Conservation (phyloP, 2,797 vertebrate species). For the Erpetoichthys calabaricus region DNA sequence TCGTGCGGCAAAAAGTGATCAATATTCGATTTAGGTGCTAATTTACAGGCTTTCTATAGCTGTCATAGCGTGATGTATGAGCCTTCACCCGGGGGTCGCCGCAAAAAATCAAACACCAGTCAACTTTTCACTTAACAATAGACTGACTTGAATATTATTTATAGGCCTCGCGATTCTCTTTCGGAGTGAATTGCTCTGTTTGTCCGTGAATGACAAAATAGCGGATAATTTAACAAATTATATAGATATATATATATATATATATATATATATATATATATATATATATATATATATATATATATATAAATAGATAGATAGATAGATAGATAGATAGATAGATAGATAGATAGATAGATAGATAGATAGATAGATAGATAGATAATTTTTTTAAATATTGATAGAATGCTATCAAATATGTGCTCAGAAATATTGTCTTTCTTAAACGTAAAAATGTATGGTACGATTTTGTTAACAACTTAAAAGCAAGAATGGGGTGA, state of each 20-base stretch:
- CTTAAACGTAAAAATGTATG: too few relatives aligned
- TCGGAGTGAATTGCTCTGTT: constrained; percentile 61
- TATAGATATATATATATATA: not conserved
- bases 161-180: constrained; percentile 65
- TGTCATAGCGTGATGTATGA: constrained; percentile 97
- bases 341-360: too few relatives aligned
- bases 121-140: constrained; percentile 80
- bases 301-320: too few relatives aligned
- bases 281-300: too few relatives aligned
- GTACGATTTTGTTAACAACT: too few relatives aligned
- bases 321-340: too few relatives aligned
- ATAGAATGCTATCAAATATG: too few relatives aligned
- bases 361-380: too few relatives aligned
- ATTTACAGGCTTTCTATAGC: constrained; percentile 96
- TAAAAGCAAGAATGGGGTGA: too few relatives aligned
- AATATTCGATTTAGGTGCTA: constrained; percentile 99
- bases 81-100: constrained; percentile 84
- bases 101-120: constrained; percentile 74
- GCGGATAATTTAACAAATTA: constrained; percentile 29
- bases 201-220: constrained; percentile 51
- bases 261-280: not conserved
- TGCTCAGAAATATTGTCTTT: too few relatives aligned
- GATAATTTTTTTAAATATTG: too few relatives aligned
- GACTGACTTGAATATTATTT: constrained; percentile 76
- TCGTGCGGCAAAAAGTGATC: constrained; percentile 82